These are phyloP conservation scores for Rhagium mordax DNA, from an alignment of 2,888 invertebrate species.

Conservation along the genomic window DNA sequence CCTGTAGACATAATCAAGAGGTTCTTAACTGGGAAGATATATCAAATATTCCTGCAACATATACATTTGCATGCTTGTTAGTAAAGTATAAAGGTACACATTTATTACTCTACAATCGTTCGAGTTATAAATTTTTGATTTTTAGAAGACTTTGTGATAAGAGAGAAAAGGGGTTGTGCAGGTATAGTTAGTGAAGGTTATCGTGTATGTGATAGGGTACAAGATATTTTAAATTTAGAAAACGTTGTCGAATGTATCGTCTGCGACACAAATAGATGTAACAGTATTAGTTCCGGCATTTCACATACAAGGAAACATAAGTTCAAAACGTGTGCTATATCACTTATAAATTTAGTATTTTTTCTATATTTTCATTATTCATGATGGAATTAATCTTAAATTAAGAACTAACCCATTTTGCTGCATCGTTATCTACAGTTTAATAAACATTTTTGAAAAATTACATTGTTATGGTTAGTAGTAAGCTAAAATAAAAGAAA, in stretches of 20 bases:
- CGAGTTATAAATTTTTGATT: neutral
- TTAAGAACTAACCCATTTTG: neutral
- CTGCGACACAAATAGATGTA: slow-evolving; percentile 8
- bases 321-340: neutral
- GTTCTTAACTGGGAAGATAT: slow-evolving; percentile 8
- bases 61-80: neutral
- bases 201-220: neutral
- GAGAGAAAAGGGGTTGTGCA: slow-evolving; percentile 2
- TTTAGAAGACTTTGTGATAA: neutral
- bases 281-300: neutral
- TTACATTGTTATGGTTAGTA: neutral
- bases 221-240: neutral
- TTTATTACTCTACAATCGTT: neutral
- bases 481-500: neutral
- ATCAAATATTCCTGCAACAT: neutral
- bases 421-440: neutral
- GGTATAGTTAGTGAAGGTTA: neutral
- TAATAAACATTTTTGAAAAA: neutral
- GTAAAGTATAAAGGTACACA: slow-evolving; percentile 15
- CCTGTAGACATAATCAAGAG: neutral
- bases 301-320: neutral
- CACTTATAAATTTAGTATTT: neutral
- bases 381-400: neutral
- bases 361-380: neutral
- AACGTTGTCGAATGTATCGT: neutral